Conservation (phyloP, 2,113 vertebrate species). For the Alethe diademata region DNA sequence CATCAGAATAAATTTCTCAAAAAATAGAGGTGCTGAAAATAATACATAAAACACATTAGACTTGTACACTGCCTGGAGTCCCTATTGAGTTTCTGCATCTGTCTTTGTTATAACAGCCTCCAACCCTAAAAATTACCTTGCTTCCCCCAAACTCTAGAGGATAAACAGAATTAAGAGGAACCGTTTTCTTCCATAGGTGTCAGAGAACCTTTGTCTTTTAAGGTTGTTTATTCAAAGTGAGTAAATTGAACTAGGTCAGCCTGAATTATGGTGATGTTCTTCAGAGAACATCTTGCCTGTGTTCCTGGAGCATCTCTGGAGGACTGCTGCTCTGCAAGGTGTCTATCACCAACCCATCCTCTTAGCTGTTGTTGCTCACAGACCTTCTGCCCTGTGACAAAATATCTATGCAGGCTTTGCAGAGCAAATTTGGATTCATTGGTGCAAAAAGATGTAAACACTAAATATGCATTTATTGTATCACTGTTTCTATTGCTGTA, state of each 20-base stretch:
- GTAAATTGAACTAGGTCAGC: not conserved
- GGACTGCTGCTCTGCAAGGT: not conserved
- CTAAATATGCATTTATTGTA: not conserved
- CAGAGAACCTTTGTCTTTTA: not conserved
- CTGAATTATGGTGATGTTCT: not conserved
- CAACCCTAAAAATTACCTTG: not conserved
- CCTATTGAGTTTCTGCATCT: not conserved
- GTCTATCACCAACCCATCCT: not conserved
- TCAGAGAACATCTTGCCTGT: not conserved
- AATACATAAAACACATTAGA: not conserved
- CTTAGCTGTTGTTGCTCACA: not conserved
- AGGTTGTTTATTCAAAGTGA: not conserved
- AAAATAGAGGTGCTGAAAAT: not conserved
- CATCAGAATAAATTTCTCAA: not conserved
- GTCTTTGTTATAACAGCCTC: not conserved
- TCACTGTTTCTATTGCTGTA: not conserved
- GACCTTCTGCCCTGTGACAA: not conserved
- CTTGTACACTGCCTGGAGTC: not conserved
- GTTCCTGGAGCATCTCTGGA: not conserved
- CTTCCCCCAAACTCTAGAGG: not conserved
- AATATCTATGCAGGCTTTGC: not conserved
- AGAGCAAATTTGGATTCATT: not conserved
- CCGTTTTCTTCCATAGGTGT: not conserved
- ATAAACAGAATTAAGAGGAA: not conserved
- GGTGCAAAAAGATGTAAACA: not conserved